A percentile compares a stretch with the other conserved stretches of the same genome.
Conservation (phyloP, 2,888 invertebrate species). For the Euplagia quadripunctaria region DNA sequence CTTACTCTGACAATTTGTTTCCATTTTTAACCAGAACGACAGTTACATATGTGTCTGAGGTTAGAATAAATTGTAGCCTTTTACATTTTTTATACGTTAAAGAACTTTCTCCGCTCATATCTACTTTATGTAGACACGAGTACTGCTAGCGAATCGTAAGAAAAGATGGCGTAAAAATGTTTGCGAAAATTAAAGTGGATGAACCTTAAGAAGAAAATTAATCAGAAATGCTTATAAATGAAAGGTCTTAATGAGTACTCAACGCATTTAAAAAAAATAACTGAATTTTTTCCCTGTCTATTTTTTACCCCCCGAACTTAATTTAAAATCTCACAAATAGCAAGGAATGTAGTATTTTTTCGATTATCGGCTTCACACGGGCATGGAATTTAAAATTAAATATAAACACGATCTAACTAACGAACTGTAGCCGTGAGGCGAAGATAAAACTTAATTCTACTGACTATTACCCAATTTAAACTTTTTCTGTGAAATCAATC, state of each 20-base stretch:
- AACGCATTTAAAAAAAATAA: no score
- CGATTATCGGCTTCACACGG: no score
- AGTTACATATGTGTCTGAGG: constrained; percentile 36
- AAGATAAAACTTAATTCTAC: no score
- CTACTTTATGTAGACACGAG: neutral
- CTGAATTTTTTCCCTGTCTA: neutral
- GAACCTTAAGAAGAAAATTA: no score
- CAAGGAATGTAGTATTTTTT: no score
- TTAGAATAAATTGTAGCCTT: constrained; percentile 45
- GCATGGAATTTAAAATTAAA: no score
- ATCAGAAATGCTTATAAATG: no score
- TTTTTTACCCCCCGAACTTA: neutral
- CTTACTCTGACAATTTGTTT: constrained; percentile 5
- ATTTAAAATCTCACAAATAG: neutral
- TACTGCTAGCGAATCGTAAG: constrained; percentile 19
- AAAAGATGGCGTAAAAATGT: constrained; percentile 21
- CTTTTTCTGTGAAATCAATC: no score
- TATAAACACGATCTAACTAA: no score
- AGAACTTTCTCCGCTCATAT: constrained; percentile 47
- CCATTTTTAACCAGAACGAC: constrained; percentile 44
- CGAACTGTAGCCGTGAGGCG: no score
- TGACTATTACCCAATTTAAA: no score
- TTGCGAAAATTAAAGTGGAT: neutral
- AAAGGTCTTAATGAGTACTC: no score
- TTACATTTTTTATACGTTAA: constrained; percentile 46